Base-by-base conservation (phyloP, 2,888 invertebrate species). In the Drosophila demipolita region DNA sequence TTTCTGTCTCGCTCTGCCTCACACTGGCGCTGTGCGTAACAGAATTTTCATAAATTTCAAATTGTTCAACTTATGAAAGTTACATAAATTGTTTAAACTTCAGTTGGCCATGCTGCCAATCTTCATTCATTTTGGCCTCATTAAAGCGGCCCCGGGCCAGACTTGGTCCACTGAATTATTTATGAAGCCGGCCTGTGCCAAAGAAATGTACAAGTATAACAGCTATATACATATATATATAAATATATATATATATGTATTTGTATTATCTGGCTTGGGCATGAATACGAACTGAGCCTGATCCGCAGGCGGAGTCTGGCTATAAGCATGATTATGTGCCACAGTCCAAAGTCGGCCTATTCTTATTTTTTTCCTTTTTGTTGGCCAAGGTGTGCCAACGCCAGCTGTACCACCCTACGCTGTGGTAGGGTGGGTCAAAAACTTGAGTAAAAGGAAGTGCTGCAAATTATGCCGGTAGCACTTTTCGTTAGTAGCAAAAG, bases 41-140 rank as follows among this genome's bases (percentile, higher is more conserved):
- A 15, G 77, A 79, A 84, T 83, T 83, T 87, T 84, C 85, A 84
- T 85, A 85, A 84, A 85, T 84, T 77, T 80, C 55, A 81, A 78
- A 81, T 81, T 78, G 73, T 57, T 38, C 61, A 72, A 71, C 80
- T 84, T 80, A 75, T 80, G 61, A 71, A 83, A 83, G 69, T 82
- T 78, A 76, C 73, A 75, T 78, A 88, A 86, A 87, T 86, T 87
- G 80, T 80, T 83, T 83, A 82, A 86, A 88, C 87, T 87, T 79
- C 42, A 67, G 71, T 58, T 78, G 80, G 83, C 62, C 74, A 57
- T 53, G 45, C 66, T 66, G 83, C 79, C 79, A 75, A 79, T 79
- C 82, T 82, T 80, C 76, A 83, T 86, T 82, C 82, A 76, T 80
- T 86, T 78, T 86, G 86, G 83, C 85, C 89, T 87, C 89, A 87